Evolutionary conservation across 2,113 vertebrate genomes (phyloP), one percentile per base, ranked within the genome.

Genomic region (Pleuronectes platessa): DNA sequence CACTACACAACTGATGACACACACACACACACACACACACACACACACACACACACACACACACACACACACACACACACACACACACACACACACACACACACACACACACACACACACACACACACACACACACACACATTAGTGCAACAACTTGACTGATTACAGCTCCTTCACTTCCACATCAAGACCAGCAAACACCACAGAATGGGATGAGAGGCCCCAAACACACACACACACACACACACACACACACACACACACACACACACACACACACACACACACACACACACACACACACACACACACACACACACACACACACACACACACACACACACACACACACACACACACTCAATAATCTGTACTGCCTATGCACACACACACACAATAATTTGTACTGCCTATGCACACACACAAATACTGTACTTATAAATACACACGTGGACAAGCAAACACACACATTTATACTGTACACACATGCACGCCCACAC

Each of bases 91-190:
- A 24, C 24, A 24, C 1, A 24, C 24, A 24, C 8, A 35, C 35
- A 35, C 7, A 37, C 24, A 24, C 24, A 24, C 24, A 24, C 2
- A 24, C 24, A 24, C 24, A 35, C 8, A 35, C 35, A 35, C 7
- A 37, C 24, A 24, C 24, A 24, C 24, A 24, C 2, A 24, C 24
- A 24, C 24, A 24, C 24, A 24, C 24, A 24, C 1, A 24, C 24
- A 24, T 83, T 79, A 76, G 67, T 51, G 72, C 60, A 69, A 89
- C 17, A 37, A 35, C 61, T 45, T 37, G 62, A 27, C 79, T 91
- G 86, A 92, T 91, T 91, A 84, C 79, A 88, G 84, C 83, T 89
- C 71, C 82, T 90, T 87, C 81, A 85, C 73, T 84, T 89, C 83
- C 86, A 88, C 84, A 90, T 93, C 89, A 90, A 81, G 86, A 84